phyloP scores from a whole-genome alignment of 2,888 invertebrate genomes.

The Ctena decussata region DNA sequence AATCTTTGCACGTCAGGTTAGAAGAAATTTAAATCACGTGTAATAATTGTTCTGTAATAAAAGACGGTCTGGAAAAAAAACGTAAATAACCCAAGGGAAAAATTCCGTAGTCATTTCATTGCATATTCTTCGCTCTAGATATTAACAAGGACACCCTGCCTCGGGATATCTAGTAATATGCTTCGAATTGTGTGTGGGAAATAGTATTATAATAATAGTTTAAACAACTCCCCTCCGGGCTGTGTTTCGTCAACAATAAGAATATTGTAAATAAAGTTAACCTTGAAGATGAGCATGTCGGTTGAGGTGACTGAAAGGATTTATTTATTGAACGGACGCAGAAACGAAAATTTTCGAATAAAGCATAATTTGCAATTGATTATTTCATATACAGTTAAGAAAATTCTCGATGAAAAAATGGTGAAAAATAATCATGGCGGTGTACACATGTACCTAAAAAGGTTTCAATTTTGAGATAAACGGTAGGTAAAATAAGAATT shows the following conservation, averaged over 20 bases:
- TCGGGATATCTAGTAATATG: background rate
- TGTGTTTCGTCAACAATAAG: conserved; percentile 4
- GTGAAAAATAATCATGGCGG: no score
- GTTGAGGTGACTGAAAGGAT: no score
- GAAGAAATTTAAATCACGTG: background rate
- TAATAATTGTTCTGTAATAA: background rate
- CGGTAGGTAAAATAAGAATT: no score
- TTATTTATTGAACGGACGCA: no score
- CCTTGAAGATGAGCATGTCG: background rate
- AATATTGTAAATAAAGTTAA: background rate
- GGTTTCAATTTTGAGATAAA: no score
- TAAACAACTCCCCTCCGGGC: background rate
- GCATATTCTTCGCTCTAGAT: conserved; percentile 1
- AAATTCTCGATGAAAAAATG: no score
- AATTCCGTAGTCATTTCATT: background rate
- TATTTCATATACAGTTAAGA: no score
- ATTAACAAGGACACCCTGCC: background rate
- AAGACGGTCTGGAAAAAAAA: background rate
- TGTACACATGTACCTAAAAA: no score
- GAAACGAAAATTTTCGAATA: no score
- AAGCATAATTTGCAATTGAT: no score
- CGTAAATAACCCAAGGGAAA: conserved; percentile 19
- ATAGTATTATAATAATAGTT: background rate
- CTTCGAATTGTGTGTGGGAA: background rate
- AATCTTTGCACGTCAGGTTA: background rate